These are phyloP conservation scores for Samia ricini DNA, from an alignment of 1,140 invertebrate species.

Conservation along the genomic window DNA sequence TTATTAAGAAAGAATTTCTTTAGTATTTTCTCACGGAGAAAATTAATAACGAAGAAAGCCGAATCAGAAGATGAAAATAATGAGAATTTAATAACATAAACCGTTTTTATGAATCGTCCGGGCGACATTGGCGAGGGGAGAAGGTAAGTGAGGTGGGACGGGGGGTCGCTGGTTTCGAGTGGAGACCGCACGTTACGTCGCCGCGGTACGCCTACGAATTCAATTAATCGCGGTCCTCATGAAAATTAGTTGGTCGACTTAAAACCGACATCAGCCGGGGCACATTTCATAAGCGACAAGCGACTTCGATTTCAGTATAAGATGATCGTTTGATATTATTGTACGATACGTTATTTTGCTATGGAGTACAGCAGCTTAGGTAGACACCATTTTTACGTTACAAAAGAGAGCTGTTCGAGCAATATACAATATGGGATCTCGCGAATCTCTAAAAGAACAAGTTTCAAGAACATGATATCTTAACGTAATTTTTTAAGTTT, in stretches of 20 bases:
- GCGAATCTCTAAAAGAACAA: no score
- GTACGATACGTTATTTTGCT: no score
- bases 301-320: neutral
- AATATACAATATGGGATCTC: no score
- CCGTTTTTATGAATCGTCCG: constrained; percentile 7
- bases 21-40: neutral
- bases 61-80: neutral
- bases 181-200: constrained; percentile 8
- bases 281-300: neutral
- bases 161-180: neutral
- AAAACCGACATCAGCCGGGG: constrained; percentile 19
- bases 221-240: constrained; percentile 55
- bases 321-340: no score
- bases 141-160: neutral
- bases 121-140: neutral
- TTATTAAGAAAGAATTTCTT: neutral
- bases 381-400: no score
- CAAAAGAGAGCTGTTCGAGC: no score
- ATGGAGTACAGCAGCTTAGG: no score
- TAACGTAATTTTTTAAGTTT: no score
- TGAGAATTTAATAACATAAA: constrained; percentile 8
- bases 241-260: constrained; percentile 52
- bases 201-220: constrained; percentile 37
- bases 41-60: neutral
- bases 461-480: no score